Percentiles rank a stretch among this genome's conserved stretches.
phyloP scores from a whole-genome alignment of 2,888 invertebrate species.

The Torymus texanus region DNA sequence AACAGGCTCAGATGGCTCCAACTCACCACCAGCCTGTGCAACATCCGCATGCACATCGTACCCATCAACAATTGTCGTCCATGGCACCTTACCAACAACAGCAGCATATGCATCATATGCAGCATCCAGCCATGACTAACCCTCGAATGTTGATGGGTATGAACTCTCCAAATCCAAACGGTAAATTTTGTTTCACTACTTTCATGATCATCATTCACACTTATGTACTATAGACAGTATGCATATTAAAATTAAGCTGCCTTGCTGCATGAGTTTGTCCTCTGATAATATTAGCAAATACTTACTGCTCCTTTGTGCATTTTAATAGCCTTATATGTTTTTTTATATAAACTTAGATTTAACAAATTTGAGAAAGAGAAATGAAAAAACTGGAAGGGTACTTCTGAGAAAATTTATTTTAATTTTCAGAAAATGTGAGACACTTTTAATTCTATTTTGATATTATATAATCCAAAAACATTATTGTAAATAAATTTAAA shows the following conservation, averaged over 20 bases:
- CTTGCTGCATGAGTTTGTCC: slow-evolving; percentile 54
- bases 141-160: slow-evolving; percentile 77
- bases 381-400: slow-evolving; percentile 37
- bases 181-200: slow-evolving; percentile 57
- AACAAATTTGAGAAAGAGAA: slow-evolving; percentile 42
- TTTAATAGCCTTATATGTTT: slow-evolving; percentile 32
- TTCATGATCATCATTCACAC: neutral
- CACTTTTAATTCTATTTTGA: too few species aligned
- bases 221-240: neutral
- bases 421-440: neutral
- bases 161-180: slow-evolving; percentile 73
- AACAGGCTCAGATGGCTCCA: slow-evolving; percentile 72
- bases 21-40: slow-evolving; percentile 71
- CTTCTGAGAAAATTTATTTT: neutral
- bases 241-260: slow-evolving; percentile 18
- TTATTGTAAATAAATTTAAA: neutral
- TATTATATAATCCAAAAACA: neutral
- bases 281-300: slow-evolving; percentile 12
- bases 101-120: slow-evolving; percentile 67
- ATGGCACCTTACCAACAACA: slow-evolving; percentile 69
- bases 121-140: slow-evolving; percentile 70
- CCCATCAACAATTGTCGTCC: slow-evolving; percentile 72
- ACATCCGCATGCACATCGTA: slow-evolving; percentile 68
- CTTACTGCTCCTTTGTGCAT: slow-evolving; percentile 25
- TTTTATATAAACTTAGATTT: slow-evolving; percentile 3